Evolutionary conservation across 2,113 vertebrate genomes (phyloP), one percentile per base, ranked within the genome.

Genomic region (Sceloporus undulatus): DNA sequence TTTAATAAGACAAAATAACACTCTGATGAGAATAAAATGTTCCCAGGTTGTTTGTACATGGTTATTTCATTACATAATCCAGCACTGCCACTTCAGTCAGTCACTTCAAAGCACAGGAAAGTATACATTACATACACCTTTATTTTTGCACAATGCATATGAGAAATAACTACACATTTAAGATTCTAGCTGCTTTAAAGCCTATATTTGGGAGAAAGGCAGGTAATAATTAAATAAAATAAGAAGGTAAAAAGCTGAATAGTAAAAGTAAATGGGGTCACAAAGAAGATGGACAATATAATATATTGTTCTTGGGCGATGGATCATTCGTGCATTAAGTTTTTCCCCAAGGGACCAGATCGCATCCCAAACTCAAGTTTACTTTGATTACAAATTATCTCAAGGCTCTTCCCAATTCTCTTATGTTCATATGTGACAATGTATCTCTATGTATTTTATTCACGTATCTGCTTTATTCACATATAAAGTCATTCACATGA

Each of bases 21-120:
- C 66, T 73, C 11, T n/a, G 25, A 81, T 81, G 82, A 75, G 56
- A 82, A 81, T 81, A 68, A 74, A 16, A 38, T 82, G 54, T 21
- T 59, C 66, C 38, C 62, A 80, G 66, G 52, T 42, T 66, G 56
- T 82, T 19, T 82, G 65, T 27, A 25, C 18, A 74, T 87, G 54
- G 73, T 25, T 23, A 66, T 2, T 65, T 76, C 27, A 82, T n/a
- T 76, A 52, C 65, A 75, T 66, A 66, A 82, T 23, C 7, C 27
- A 59, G 18, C 54, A 65, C 62, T 40, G 25, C 23, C 48, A 27
- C 14, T 87, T 74, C 18, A 79, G 3, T 52, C 59, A 59, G 38
- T 5, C 5, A 5, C 48, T 19, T 75, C 70, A n/a, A 48, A 65
- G 27, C n/a, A 11, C 1, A 81, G 78, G 78, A 59, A 21, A n/a